These are phyloP conservation scores for Etheostoma nigrum DNA, from an alignment of 2,797 vertebrate genomes.

Conservation along the genomic window DNA sequence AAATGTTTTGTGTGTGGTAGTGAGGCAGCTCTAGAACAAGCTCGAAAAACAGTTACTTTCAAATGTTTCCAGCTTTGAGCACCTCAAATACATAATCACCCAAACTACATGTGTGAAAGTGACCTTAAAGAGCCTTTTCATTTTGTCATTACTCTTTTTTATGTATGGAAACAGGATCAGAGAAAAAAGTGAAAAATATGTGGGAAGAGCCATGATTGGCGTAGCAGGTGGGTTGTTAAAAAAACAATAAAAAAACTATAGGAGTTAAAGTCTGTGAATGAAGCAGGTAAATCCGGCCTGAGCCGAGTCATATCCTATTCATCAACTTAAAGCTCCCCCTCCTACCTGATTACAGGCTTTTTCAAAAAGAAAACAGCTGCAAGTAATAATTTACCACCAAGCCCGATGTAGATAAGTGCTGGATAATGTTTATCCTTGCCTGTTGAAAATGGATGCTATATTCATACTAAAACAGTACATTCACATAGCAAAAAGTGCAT, in stretches of 20 bases:
- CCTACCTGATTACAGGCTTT: constrained; percentile 21
- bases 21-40: no score
- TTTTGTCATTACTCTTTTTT: no score
- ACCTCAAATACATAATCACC: neutral
- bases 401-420: constrained; percentile 49
- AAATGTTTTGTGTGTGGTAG: no score
- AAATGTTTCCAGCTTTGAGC: neutral
- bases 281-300: constrained; percentile 39
- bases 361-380: constrained; percentile 35
- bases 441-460: constrained; percentile 52
- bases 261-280: constrained; percentile 42
- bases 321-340: constrained; percentile 35
- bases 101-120: neutral
- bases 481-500: constrained; percentile 15
- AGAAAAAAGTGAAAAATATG: neutral
- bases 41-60: neutral
- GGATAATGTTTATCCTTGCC: constrained; percentile 59
- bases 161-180: constrained; percentile 16
- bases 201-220: neutral
- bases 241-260: neutral
- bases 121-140: neutral
- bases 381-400: constrained; percentile 44
- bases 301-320: constrained; percentile 46
- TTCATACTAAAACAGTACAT: constrained; percentile 29
- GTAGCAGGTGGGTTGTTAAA: constrained; percentile 13